Evolutionary conservation across 2,888 invertebrate species (phyloP).

Genomic region (Acleris sparsana): DNA sequence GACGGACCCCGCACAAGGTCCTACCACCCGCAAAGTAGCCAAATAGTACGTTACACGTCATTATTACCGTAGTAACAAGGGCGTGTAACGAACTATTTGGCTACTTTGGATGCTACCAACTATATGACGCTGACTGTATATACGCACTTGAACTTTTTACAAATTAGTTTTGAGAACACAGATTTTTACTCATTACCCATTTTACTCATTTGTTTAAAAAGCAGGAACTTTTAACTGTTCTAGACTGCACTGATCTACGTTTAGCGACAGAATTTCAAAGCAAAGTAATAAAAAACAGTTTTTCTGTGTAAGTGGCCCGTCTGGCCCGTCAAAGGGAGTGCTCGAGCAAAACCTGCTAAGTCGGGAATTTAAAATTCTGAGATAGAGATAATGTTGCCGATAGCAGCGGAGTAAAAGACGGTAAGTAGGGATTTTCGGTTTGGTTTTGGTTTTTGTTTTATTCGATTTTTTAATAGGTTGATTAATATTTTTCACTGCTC

Average conservation of each 20-base stretch:
- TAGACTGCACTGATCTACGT: conserved; percentile 13
- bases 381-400: conserved; percentile 53
- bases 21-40: too few relatives aligned
- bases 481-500: not conserved
- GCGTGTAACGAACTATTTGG: too few relatives aligned
- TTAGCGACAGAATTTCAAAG: conserved; percentile 30
- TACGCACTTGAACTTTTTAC: too few relatives aligned
- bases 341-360: conserved; percentile 30
- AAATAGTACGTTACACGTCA: too few relatives aligned
- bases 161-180: too few relatives aligned
- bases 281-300: conserved; percentile 57
- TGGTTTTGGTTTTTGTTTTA: not conserved
- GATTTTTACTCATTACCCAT: too few relatives aligned
- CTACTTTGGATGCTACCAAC: too few relatives aligned
- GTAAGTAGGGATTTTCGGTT: conserved; percentile 19
- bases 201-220: too few relatives aligned
- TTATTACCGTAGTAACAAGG: too few relatives aligned
- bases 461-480: not conserved
- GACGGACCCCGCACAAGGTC: too few relatives aligned
- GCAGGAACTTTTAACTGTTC: not conserved
- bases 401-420: conserved; percentile 21
- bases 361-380: conserved; percentile 55
- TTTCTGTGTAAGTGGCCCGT: conserved; percentile 68
- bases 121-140: too few relatives aligned
- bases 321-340: conserved; percentile 67